Evolutionary conservation across 2,113 vertebrate species (phyloP).

Genomic region (Machaerirhynchus nigripectus): DNA sequence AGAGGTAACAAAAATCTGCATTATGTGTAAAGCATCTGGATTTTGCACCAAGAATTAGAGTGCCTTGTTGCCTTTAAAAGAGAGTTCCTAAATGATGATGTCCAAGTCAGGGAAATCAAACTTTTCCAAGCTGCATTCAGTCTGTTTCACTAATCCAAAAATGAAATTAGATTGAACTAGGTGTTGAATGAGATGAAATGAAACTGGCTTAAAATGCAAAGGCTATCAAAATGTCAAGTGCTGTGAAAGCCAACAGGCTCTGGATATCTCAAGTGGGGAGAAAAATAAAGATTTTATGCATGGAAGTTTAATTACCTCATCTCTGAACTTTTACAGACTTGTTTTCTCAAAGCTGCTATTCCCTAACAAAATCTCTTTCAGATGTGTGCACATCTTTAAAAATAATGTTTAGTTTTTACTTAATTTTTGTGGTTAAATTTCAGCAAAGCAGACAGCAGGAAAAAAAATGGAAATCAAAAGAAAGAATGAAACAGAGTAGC

Average conservation of each 20-base stretch:
- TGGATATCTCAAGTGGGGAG: background rate
- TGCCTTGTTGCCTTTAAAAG: background rate
- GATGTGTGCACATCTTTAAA: background rate
- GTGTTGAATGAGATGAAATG: background rate
- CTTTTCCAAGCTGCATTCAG: background rate
- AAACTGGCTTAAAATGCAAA: constrained; percentile 7
- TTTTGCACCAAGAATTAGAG: background rate
- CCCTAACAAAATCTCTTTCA: background rate
- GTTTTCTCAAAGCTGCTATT: background rate
- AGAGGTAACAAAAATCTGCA: background rate
- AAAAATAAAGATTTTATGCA: background rate
- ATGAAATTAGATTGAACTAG: background rate
- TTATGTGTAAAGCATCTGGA: background rate
- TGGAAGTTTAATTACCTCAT: background rate
- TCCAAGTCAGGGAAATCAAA: background rate
- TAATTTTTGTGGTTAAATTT: background rate
- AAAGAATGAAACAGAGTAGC: background rate
- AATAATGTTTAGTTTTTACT: background rate
- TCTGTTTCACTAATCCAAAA: background rate
- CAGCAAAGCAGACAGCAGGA: background rate
- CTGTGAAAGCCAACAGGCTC: background rate
- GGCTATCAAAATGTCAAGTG: constrained; percentile 42
- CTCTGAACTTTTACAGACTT: background rate
- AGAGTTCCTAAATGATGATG: background rate
- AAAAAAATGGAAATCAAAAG: background rate